Evolutionary conservation across 2,113 vertebrate species (phyloP).

Genomic region (Anser brachyrhynchus): DNA sequence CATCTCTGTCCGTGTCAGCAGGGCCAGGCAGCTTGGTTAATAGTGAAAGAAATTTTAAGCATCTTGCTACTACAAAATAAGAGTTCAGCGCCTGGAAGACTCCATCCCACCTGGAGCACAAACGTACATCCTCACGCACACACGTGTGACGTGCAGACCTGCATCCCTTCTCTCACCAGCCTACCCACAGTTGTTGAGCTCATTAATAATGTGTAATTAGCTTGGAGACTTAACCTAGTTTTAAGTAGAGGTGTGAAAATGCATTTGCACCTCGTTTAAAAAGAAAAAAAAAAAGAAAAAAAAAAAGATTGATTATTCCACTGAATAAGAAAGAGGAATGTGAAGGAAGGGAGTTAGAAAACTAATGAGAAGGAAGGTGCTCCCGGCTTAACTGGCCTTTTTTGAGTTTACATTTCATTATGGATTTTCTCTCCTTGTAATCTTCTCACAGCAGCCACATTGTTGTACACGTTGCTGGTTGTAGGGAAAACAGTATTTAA

Average conservation of each 20-base stretch:
- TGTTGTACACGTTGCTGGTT: background rate
- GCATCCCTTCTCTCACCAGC: background rate
- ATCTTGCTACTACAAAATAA: background rate
- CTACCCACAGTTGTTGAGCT: background rate
- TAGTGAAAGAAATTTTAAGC: background rate
- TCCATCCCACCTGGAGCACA: fast-evolving
- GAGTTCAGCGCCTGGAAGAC: background rate
- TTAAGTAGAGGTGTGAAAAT: constrained; percentile 62
- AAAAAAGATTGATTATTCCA: background rate
- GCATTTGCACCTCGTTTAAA: constrained; percentile 57
- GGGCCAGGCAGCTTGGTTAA: background rate
- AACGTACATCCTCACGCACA: fast-evolving
- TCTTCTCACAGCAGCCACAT: background rate
- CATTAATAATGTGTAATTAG: constrained; percentile 62
- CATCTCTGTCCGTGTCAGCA: background rate
- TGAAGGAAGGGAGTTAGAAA: constrained; percentile 2
- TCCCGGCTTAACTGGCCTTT: background rate
- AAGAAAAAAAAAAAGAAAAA: background rate
- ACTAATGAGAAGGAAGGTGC: constrained; percentile 18
- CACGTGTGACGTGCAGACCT: fast-evolving
- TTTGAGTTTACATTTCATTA: constrained; percentile 39
- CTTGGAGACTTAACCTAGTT: constrained; percentile 32
- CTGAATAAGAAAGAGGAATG: constrained; percentile 19
- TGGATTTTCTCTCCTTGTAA: constrained; percentile 42
- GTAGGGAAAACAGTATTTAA: background rate